Evolutionary conservation across 2,113 vertebrate species (phyloP).

Genomic region (Phalacrocorax aristotelis): DNA sequence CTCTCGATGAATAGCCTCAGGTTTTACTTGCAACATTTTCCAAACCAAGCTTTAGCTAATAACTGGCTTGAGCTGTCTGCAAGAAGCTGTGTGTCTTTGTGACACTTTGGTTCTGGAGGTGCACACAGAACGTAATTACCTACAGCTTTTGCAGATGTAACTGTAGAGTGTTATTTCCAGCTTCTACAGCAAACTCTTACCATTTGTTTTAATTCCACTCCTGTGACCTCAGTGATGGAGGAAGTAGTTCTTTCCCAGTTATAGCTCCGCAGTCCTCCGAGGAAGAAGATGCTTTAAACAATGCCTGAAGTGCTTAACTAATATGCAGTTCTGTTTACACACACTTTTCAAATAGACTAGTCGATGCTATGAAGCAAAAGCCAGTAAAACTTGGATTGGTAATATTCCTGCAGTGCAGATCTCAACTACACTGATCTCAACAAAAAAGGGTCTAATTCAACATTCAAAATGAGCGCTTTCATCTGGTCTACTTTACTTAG

Average conservation of each 20-base stretch:
- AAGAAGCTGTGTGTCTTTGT: background rate
- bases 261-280: background rate
- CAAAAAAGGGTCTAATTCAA: background rate
- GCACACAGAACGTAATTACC: background rate
- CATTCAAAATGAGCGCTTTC: background rate
- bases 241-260: background rate
- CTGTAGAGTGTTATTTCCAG: background rate
- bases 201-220: constrained; percentile 11
- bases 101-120: background rate
- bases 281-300: background rate
- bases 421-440: background rate
- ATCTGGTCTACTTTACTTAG: background rate
- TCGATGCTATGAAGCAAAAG: background rate
- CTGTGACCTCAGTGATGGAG: background rate
- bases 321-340: background rate
- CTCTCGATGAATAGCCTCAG: background rate
- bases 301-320: background rate
- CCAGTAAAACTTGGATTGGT: background rate
- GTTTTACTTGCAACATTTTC: background rate
- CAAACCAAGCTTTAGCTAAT: background rate
- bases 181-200: background rate
- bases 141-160: background rate
- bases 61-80: background rate
- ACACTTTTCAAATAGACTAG: background rate
- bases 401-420: background rate